phyloP scores from a whole-genome alignment of 2,113 vertebrate genomes.

The Odontophorus gujanensis region DNA sequence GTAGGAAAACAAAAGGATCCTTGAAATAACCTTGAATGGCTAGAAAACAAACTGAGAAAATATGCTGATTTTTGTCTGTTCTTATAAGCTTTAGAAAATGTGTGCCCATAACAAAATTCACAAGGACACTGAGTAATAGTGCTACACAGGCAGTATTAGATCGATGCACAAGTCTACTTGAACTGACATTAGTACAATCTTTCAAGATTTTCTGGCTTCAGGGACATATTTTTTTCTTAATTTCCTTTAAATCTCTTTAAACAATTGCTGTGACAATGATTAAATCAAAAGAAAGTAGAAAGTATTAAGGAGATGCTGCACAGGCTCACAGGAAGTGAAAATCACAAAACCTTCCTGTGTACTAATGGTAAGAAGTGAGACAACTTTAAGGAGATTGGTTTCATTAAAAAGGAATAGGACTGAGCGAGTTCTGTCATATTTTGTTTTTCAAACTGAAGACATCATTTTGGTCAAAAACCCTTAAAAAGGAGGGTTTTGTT shows the following conservation, averaged over 20 bases:
- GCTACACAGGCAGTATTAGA: neutral
- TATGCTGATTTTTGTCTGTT: neutral
- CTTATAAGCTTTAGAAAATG: neutral
- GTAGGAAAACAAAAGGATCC: neutral
- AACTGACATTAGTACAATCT: neutral
- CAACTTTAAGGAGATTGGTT: neutral
- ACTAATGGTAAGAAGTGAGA: neutral
- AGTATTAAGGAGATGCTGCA: neutral
- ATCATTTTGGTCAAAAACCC: neutral
- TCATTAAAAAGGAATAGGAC: neutral
- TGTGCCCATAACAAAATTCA: neutral
- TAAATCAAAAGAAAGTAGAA: neutral
- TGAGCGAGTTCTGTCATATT: neutral
- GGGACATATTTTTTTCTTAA: neutral
- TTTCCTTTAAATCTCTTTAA: neutral
- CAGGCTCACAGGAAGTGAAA: neutral
- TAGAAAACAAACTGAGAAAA: neutral
- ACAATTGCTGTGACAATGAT: neutral
- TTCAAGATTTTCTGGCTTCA: neutral
- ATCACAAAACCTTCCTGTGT: neutral
- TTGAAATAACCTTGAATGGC: conserved; percentile 22
- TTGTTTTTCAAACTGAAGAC: neutral
- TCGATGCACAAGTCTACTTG: neutral
- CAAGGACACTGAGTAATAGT: neutral
- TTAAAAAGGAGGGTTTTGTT: neutral